Base-by-base conservation (phyloP, 2,113 vertebrate genomes). In the Ochotona princeps region DNA sequence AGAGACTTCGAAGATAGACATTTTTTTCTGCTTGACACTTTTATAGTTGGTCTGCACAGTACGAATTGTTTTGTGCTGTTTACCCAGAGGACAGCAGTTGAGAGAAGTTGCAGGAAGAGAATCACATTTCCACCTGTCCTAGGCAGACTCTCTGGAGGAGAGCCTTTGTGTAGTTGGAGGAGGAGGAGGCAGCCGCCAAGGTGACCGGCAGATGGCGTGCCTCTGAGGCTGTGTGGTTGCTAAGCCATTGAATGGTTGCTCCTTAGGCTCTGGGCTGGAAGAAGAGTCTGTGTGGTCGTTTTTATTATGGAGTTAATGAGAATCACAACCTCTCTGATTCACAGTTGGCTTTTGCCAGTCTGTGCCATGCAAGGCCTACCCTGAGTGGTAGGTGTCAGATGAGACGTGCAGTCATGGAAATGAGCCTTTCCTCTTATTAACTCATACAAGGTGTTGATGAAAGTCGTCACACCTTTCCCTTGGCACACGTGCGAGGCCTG, bases 371-470 rank as follows among this genome's bases (percentile, higher is more conserved):
- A 51, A 35, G 61, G 51, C 5, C 65, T 76, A 1, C 35, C 65
- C 49, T 51, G 23, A 21, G 66, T 70, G 57, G 13, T 82, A 32
- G 72, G 79, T 38, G 76, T 49, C 90, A 90, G 78, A 94, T 83
- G 72, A 47, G 63, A 82, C 13, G 1, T 49, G 70, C 23, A 86
- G 54, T 83, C 32, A 76, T 84, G 86, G 65, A 96, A 96, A 94
- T 74, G 72, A 91, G 26, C 38, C 17, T 60, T 83, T 60, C 23
- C 44, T 73, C 82, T 81, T 60, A 72, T 63, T 76, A 89, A 69
- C 83, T 91, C 51, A 28, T 30, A 49, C 63, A 57, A 72, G 91
- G 92, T 91, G 92, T 94, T 97, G 87, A 92, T 95, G 89, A 95
- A 61, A 81, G 74, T 89, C 79, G 49, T 65, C 83, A 25, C 49